These are phyloP conservation scores for Odontomachus brunneus DNA, from an alignment of 1,140 invertebrate species.

Conservation along the genomic window DNA sequence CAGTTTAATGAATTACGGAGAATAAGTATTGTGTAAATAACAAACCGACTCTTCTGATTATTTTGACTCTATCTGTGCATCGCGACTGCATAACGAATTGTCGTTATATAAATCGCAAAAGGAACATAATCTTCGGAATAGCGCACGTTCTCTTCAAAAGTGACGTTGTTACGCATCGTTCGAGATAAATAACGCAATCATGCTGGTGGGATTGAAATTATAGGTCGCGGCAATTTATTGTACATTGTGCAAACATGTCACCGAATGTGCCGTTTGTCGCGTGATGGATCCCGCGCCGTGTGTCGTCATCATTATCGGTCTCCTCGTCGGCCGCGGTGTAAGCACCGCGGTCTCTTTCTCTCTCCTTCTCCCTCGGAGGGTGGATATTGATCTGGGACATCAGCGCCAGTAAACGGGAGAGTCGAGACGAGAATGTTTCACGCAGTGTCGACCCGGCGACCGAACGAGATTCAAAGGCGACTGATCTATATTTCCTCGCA, in stretches of 20 bases:
- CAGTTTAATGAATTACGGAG: no score
- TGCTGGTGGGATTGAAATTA: constrained; percentile 10
- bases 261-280: constrained; percentile 8
- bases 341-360: constrained; percentile 16
- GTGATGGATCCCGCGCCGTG: background rate
- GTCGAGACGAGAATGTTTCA: constrained; percentile 43
- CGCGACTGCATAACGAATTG: no score
- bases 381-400: constrained; percentile 80
- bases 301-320: constrained; percentile 18
- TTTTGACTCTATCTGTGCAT: no score
- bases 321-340: constrained; percentile 9
- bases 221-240: constrained; percentile 6
- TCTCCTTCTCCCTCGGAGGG: background rate
- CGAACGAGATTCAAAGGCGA: constrained; percentile 53
- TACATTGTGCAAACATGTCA: background rate
- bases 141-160: background rate
- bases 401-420: constrained; percentile 65
- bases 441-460: background rate
- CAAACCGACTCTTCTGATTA: no score
- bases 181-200: constrained; percentile 16
- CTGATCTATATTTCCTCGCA: background rate
- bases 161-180: background rate
- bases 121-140: background rate
- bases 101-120: no score
- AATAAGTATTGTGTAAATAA: no score